Percentiles rank a stretch among this genome's conserved stretches.
Conservation (phyloP, 1,140 invertebrate species). For the Oryzaephilus surinamensis region DNA sequence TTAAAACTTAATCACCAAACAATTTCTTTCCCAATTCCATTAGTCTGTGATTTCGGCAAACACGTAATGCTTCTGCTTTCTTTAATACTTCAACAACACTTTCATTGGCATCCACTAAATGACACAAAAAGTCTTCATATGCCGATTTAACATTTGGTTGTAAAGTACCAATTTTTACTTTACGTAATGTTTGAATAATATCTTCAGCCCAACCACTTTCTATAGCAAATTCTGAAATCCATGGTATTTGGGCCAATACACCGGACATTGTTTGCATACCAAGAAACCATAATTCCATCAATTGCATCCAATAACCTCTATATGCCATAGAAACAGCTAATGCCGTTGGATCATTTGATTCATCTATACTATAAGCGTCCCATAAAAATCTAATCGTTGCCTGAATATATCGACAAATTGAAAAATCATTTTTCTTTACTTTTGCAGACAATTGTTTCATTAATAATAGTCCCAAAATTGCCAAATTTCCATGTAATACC, state of each 20-base stretch:
- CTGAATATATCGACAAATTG: slow-evolving; percentile 77
- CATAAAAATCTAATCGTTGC: slow-evolving; percentile 80
- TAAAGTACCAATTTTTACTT: slow-evolving; percentile 70
- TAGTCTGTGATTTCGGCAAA: slow-evolving; percentile 75
- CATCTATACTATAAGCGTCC: slow-evolving; percentile 84
- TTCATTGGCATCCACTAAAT: slow-evolving; percentile 70
- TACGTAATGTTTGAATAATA: slow-evolving; percentile 66
- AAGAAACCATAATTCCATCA: slow-evolving; percentile 85
- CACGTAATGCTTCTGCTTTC: slow-evolving; percentile 68
- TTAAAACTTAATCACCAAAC: slow-evolving; percentile 61
- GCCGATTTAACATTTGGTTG: slow-evolving; percentile 76
- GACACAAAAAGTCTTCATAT: slow-evolving; percentile 80
- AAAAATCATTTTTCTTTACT: slow-evolving; percentile 77
- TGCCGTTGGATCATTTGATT: slow-evolving; percentile 67
- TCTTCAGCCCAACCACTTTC: slow-evolving; percentile 88
- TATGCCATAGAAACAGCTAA: slow-evolving; percentile 76
- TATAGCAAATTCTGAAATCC: slow-evolving; percentile 82
- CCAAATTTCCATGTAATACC: slow-evolving; percentile 72
- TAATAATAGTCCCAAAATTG: slow-evolving; percentile 69
- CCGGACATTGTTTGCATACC: slow-evolving; percentile 85
- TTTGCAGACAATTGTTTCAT: slow-evolving; percentile 72
- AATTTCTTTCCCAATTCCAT: slow-evolving; percentile 80
- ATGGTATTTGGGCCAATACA: slow-evolving; percentile 67
- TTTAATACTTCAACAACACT: slow-evolving; percentile 65
- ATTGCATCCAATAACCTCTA: slow-evolving; percentile 76